Evolutionary conservation across 1,140 invertebrate species (phyloP), one percentile per base, ranked within the genome.

Genomic region (Uloborus diversus): DNA sequence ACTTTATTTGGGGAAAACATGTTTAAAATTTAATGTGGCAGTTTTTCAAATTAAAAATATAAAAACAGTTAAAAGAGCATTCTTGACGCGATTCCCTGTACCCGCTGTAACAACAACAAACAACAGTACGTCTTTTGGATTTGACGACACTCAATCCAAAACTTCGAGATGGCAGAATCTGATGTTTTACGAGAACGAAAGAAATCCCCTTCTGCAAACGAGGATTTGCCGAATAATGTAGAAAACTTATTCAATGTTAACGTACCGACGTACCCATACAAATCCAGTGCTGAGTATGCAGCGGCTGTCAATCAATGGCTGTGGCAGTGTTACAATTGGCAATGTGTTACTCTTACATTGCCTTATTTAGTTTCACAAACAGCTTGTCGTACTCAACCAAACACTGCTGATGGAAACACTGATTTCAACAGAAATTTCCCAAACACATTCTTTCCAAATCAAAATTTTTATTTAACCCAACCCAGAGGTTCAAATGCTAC

Each of bases 271-370:
- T 79, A 69, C 61, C 76, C 76, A 1, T 79, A 79, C 14, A 79
- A 68, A 68, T 59, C 76, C 3, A 59, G 76, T 27, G 20, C 64
- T 9, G 83, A 83, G 61, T 83, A 83, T 64, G 82, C 80, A 11
- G 53, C 81, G 23, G 81, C 82, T 37, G 75, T 83, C 14, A 81
- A 82, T 47, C 73, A 81, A n/a, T 83, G 83, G 83, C 27, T 83
- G n/a, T 82, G 82, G 82, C 82, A 83, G 59, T 83, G 82, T 69
- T 82, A 83, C 23, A 73, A 78, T 25, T 83, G 80, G 82, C 75
- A 79, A 33, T 69, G 47, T 51, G 14, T 79, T 13, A 65, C 76
- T 9, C 35, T 53, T 33, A 49, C 62, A 5, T 35, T 82, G 27
- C 81, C 82, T 27, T 80, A 79, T 73, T 47, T 71, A 11, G 30